Evolutionary conservation across 2,797 vertebrate genomes (phyloP).

Genomic region (Channa striata): DNA sequence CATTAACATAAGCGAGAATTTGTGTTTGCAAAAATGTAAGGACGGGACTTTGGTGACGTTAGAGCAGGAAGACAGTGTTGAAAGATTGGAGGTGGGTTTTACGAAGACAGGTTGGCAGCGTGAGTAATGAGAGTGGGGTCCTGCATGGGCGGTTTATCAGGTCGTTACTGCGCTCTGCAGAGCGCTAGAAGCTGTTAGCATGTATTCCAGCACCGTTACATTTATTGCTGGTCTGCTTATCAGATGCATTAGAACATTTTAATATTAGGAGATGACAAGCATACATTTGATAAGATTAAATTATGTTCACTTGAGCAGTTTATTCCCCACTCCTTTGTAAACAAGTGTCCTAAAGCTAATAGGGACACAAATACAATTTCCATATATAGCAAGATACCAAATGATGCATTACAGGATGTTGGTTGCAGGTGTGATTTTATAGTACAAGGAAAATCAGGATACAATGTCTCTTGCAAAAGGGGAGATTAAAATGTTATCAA

Average conservation of each 20-base stretch:
- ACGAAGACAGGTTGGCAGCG: conserved; percentile 41
- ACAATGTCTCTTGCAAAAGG: too few species aligned
- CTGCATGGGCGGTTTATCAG: conserved; percentile 67
- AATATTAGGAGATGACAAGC: conserved; percentile 31
- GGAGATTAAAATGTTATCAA: too few species aligned
- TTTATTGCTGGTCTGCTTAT: conserved; percentile 28
- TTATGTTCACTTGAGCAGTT: conserved; percentile 27
- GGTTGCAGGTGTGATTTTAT: too few species aligned
- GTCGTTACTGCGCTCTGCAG: conserved; percentile 57
- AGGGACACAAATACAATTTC: too few species aligned
- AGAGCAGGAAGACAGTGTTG: not conserved
- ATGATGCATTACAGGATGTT: too few species aligned
- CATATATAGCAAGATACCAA: too few species aligned
- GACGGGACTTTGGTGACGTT: not conserved
- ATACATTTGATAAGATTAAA: conserved; percentile 50
- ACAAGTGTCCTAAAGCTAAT: too few species aligned
- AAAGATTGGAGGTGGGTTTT: conserved; percentile 29
- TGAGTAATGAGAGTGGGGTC: conserved; percentile 63
- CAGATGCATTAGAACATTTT: conserved; percentile 51
- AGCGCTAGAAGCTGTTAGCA: conserved; percentile 65
- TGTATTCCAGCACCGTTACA: conserved; percentile 50
- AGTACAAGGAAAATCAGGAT: too few species aligned
- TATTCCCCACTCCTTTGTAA: not conserved
- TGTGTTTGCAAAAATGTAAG: not conserved
- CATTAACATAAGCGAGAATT: not conserved